phyloP scores from a whole-genome alignment of 2,113 vertebrate genomes.

The Malurus melanocephalus region DNA sequence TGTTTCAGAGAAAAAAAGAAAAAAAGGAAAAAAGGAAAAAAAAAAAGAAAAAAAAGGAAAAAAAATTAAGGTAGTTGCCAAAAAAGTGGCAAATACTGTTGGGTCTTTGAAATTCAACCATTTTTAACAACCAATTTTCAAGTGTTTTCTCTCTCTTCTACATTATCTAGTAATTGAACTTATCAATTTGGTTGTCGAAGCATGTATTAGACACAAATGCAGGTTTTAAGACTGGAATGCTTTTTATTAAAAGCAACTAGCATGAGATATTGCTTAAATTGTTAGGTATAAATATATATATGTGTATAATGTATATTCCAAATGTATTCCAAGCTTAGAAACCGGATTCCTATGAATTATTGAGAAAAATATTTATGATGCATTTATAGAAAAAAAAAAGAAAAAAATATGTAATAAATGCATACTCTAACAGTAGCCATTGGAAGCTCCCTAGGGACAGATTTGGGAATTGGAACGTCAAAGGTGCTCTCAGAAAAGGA shows the following conservation, averaged over 20 bases:
- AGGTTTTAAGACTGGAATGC: conserved; percentile 74
- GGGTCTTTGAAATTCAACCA: conserved; percentile 69
- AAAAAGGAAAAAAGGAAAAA: background rate
- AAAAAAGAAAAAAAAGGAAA: background rate
- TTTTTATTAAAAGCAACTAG: conserved; percentile 80
- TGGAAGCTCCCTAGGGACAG: conserved; percentile 65
- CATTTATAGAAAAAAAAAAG: conserved; percentile 71
- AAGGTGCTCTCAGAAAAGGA: conserved; percentile 65
- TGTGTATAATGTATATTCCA: conserved; percentile 81
- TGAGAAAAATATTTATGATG: conserved; percentile 81
- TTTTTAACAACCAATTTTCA: conserved; percentile 57
- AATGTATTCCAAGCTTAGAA: conserved; percentile 78
- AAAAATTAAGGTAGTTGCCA: conserved; percentile 69
- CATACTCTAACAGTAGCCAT: conserved; percentile 62
- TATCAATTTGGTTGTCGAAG: conserved; percentile 66
- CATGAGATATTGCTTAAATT: conserved; percentile 79
- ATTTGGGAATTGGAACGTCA: conserved; percentile 34
- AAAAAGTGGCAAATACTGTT: conserved; percentile 69
- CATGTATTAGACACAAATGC: conserved; percentile 71
- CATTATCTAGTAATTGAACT: conserved; percentile 48
- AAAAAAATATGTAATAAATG: conserved; percentile 64
- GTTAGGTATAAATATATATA: conserved; percentile 75
- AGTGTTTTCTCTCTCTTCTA: conserved; percentile 66
- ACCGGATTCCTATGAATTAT: conserved; percentile 75
- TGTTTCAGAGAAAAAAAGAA: conserved; percentile 27